Evolutionary conservation across 1,140 invertebrate genomes (phyloP).

Genomic region (Dendroctonus valens): DNA sequence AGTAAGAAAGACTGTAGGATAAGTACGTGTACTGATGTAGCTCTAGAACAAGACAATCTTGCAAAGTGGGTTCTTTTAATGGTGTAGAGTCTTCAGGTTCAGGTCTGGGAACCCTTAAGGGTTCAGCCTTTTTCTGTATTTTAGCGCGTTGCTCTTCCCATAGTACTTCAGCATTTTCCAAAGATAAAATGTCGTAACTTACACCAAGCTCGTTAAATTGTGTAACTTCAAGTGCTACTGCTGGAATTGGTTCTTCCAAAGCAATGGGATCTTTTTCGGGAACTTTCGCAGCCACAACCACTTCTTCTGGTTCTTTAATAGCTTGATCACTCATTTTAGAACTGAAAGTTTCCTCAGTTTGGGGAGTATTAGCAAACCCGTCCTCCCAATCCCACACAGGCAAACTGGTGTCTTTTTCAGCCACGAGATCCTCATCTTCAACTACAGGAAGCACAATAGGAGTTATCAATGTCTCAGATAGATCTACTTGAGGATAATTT

Average conservation of each 20-base stretch:
- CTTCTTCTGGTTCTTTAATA: too few species aligned
- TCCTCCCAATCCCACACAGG: constrained; percentile 24
- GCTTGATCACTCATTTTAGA: too few species aligned
- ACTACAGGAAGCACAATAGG: neutral
- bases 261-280: too few species aligned
- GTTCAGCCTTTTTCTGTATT: too few species aligned
- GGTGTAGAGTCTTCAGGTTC: too few species aligned
- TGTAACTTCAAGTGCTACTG: too few species aligned
- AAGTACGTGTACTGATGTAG: neutral
- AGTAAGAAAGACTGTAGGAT: constrained; percentile 10
- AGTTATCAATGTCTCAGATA: neutral
- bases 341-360: neutral
- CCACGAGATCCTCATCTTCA: neutral
- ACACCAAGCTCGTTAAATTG: neutral
- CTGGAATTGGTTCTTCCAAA: too few species aligned
- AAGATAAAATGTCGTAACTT: constrained; percentile 24
- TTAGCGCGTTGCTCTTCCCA: constrained; percentile 20
- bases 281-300: too few species aligned
- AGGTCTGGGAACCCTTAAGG: too few species aligned
- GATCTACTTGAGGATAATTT: constrained; percentile 2
- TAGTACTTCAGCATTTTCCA: constrained; percentile 22
- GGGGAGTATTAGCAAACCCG: neutral
- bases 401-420: neutral
- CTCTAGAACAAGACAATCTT: neutral
- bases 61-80: neutral